Conservation (phyloP, 2,888 invertebrate species). For the Aradus depressus region DNA sequence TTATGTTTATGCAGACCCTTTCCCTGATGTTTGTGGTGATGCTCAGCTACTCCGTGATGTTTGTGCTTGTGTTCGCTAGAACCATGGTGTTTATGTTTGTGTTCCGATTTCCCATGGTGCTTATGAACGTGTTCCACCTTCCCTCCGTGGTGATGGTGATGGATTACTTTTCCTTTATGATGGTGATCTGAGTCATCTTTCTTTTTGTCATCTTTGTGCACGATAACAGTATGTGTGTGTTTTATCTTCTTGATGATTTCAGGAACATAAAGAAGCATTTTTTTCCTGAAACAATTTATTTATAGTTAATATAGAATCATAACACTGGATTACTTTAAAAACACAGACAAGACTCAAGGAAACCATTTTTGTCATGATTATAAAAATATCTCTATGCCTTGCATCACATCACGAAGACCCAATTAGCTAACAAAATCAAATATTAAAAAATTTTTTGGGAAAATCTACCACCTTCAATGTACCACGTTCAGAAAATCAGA, state of each 20-base stretch:
- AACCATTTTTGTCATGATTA: no score
- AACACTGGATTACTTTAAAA: no score
- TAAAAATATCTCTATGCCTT: no score
- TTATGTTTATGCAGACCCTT: slow-evolving; percentile 24
- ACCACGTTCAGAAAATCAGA: no score
- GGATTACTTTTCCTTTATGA: slow-evolving; percentile 25
- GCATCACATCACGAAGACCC: no score
- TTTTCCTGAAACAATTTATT: slow-evolving; percentile 23
- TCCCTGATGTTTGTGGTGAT: slow-evolving; percentile 23
- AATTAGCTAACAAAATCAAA: no score
- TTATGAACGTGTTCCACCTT: slow-evolving; percentile 27
- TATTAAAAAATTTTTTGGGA: no score
- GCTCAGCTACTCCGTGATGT: slow-evolving; percentile 19
- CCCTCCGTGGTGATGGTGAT: slow-evolving; percentile 28
- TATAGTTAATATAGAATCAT: no score
- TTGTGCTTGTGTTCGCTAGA: slow-evolving; percentile 23
- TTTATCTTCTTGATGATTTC: slow-evolving; percentile 22
- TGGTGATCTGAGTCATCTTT: slow-evolving; percentile 24
- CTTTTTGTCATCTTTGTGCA: slow-evolving; percentile 26
- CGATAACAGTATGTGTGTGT: slow-evolving; percentile 26
- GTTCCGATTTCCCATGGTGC: slow-evolving; percentile 22
- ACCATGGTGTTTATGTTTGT: slow-evolving; percentile 29
- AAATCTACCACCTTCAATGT: no score
- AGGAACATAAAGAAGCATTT: slow-evolving; percentile 22
- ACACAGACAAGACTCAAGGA: no score